Evolutionary conservation across 2,797 vertebrate genomes (phyloP), one percentile per base, ranked within the genome.

Genomic region (Mus minutoides): DNA sequence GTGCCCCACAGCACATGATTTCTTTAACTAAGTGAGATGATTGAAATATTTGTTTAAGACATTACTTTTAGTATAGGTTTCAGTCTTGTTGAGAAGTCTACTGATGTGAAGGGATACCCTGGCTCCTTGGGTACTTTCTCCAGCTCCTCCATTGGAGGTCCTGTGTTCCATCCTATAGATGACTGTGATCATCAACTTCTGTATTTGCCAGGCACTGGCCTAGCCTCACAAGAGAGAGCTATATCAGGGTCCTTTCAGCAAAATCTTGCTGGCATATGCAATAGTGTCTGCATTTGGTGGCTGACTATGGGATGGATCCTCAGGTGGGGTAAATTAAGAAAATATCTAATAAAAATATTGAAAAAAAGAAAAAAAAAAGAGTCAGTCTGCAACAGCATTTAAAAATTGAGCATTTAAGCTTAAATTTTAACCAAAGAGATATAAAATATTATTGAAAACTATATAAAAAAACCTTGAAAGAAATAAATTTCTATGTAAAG

Each of bases 401-500:
- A 95, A 90, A 83, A 62, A 17, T 12, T 76, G 46, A 85, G 3
- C 21, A 73, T 0, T 34, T 34, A 52, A 21, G 4, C 10, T 69
- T 34, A 43, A 54, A 64, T 49, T 43, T 95, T 75, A 67, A 56
- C 0, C 46, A 78, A 83, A 21, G 10, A 82, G 37, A 6, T 17
- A 56, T 40, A 5, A 77, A 62, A 7, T 31, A 88, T 88, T 83
- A 22, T 78, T 92, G 21, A 69, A 40, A 56, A 71, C 24, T 49
- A 90, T 43, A 37, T n/a, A 52, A 21, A 26, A 9, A 16, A 46
- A 8, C 8, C 0, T n/a, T 37, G 17, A 76, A 76, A 85, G 22
- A 86, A 80, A 85, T 43, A 83, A 84, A 84, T 13, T 78, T 90
- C 0, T 73, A 69, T 62, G 76, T 62, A 95, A 88, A n/a, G n/a